Evolutionary conservation across 2,797 vertebrate species (phyloP).

Genomic region (Sylvilagus floridanus): DNA sequence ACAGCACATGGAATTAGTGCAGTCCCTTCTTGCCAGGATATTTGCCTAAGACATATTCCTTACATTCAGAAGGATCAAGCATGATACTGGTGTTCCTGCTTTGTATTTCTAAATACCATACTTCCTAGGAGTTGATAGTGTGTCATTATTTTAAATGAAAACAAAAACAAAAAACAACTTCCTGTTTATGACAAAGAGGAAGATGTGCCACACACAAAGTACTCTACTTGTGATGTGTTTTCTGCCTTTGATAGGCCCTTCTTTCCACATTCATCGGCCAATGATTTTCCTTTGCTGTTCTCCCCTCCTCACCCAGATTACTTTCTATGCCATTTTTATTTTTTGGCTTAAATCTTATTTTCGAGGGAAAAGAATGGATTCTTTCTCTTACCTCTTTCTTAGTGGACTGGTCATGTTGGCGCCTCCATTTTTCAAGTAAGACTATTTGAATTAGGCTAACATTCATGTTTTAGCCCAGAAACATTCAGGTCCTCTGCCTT

Average conservation of each 20-base stretch:
- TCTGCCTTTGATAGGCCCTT: not conserved
- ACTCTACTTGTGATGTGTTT: fast-evolving
- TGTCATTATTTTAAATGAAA: not conserved
- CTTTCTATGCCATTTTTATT: not conserved
- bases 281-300: not conserved
- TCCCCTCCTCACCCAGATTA: not conserved
- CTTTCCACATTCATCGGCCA: not conserved
- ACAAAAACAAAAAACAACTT: not conserved
- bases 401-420: not conserved
- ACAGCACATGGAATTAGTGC: not conserved
- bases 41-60: not conserved
- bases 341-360: not conserved
- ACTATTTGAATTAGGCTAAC: not conserved
- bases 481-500: not conserved
- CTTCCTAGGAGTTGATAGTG: not conserved
- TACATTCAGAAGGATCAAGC: not conserved
- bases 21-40: not conserved
- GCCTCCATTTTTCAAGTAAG: not conserved
- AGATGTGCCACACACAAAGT: not conserved
- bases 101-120: not conserved
- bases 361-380: not conserved
- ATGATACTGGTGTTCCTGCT: not conserved
- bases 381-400: not conserved
- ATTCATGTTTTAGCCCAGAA: not conserved
- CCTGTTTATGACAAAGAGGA: not conserved